Evolutionary conservation across 2,888 invertebrate genomes (phyloP), one percentile per base, ranked within the genome.

Genomic region (Cephalotes varians): DNA sequence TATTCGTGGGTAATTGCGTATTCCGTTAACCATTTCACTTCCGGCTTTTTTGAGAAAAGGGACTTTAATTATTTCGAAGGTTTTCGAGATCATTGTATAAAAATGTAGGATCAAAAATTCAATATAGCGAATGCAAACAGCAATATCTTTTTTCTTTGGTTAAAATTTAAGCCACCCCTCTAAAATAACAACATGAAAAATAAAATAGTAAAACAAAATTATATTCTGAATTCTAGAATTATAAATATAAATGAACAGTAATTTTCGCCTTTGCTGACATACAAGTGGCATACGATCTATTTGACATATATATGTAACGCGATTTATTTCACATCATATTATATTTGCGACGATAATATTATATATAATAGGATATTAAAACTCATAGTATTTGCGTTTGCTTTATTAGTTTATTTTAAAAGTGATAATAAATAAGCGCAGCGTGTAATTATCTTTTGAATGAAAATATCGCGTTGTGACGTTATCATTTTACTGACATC

Each of bases 401-500:
- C 28, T 28, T 40, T 18, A 4, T 4, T n/a, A n/a, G n/a, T n/a
- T n/a, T n/a, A 7, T 73, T 28, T 12, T n/a, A n/a, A 40, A 15
- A 72, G 56, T 12, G 4, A 3, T 12, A 9, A 2, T 15, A 40
- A 40, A 72, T 12, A 18, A 54, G 37, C 40, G 37, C 9, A 21
- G 40, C 40, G 44, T n/a, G 4, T 34, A 47, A 58, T 73, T 58
- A 31, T 73, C 31, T 31, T n/a, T n/a, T 21, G 15, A 71, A 54
- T 54, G 34, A 40, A n/a, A 28, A 58, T 7, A 44, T 40, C 15
- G 37, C 40, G n/a, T 21, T 58, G n/a, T 44, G 58, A 31, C 18
- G 28, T 58, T 73, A 71, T 69, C 49, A 51, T 71, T 37, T 34
- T 21, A 69, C 49, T 15, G n/a, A 51, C 49, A 51, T 15, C 49